These are phyloP conservation scores for Strigops habroptila DNA, from an alignment of 2,113 vertebrate species.

Conservation along the genomic window DNA sequence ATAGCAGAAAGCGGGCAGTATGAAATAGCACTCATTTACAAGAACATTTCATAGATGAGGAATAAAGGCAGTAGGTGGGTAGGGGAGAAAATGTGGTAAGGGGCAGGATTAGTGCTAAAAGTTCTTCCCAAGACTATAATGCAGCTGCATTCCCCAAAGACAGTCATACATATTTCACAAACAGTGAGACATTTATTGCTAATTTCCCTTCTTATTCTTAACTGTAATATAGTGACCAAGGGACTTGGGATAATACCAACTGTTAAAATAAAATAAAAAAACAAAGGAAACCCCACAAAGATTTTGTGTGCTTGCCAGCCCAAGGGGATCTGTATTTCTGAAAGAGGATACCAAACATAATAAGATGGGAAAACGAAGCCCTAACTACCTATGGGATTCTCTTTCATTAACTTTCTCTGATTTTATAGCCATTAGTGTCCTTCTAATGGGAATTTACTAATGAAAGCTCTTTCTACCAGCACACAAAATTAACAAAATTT, in stretches of 20 bases:
- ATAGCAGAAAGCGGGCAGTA: neutral
- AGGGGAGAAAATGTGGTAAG: neutral
- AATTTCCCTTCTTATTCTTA: constrained; percentile 10
- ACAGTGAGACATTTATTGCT: constrained; percentile 6
- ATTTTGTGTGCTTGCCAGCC: constrained; percentile 2
- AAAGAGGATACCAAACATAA: neutral
- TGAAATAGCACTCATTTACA: constrained; percentile 16
- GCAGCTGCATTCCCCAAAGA: neutral
- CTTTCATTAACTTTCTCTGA: constrained; percentile 29
- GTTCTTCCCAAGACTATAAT: neutral
- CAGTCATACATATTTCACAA: neutral
- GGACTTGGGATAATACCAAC: neutral
- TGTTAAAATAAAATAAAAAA: neutral
- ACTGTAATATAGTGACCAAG: neutral
- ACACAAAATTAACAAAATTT: constrained; percentile 13
- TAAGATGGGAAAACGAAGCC: constrained; percentile 24
- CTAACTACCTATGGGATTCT: constrained; percentile 41
- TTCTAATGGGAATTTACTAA: constrained; percentile 43
- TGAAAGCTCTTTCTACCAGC: neutral
- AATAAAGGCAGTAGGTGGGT: neutral
- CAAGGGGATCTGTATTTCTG: constrained; percentile 1
- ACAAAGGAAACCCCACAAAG: neutral
- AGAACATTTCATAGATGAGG: neutral
- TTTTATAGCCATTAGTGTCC: constrained; percentile 43
- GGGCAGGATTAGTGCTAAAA: neutral